A percentile compares a stretch with the other conserved stretches of the same genome.
Conservation (phyloP, 1,140 invertebrate species). For the Arion vulgaris region DNA sequence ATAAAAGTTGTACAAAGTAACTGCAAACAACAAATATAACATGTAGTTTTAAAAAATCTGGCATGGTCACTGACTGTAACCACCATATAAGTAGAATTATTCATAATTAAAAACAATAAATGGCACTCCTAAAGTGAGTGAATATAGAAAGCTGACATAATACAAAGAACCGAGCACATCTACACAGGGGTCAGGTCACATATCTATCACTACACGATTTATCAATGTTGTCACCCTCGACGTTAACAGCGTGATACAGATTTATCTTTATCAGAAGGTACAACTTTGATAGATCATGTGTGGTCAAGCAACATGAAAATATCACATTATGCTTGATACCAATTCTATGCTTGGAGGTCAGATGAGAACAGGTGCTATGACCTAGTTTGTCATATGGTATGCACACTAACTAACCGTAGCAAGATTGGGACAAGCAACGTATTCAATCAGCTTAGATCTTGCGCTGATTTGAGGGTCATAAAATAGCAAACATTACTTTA, state of each 20-base stretch:
- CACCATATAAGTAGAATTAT: not conserved
- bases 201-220: not conserved
- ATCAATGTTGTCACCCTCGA: too few relatives aligned
- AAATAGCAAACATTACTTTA: not conserved
- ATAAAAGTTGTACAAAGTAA: not conserved
- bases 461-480: slow-evolving; percentile 16
- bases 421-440: slow-evolving; percentile 35
- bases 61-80: too few relatives aligned
- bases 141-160: not conserved
- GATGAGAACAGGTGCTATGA: not conserved
- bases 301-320: too few relatives aligned
- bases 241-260: too few relatives aligned
- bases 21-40: too few relatives aligned
- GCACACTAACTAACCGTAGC: not conserved
- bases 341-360: slow-evolving; percentile 3
- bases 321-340: slow-evolving; percentile 27
- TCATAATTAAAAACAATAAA: not conserved
- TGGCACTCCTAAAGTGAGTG: not conserved
- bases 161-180: not conserved
- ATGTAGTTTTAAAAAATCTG: too few relatives aligned
- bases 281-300: too few relatives aligned
- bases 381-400: not conserved
- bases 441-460: slow-evolving; percentile 35
- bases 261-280: too few relatives aligned
- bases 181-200: not conserved